These are phyloP conservation scores for Gasterosteus nipponicus DNA, from an alignment of 2,113 vertebrate species.

Conservation along the genomic window DNA sequence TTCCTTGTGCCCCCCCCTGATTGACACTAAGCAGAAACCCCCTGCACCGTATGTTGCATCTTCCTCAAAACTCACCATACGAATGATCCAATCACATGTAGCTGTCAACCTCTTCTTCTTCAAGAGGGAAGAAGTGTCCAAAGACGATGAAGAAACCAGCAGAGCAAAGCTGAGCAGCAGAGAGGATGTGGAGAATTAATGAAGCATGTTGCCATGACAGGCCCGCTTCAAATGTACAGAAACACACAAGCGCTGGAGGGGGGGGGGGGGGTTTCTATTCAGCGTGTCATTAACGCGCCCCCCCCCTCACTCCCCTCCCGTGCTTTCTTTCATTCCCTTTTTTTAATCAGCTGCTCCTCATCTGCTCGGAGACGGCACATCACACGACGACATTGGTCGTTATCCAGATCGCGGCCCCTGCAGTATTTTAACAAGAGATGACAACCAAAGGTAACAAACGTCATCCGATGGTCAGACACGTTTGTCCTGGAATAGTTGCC, in stretches of 20 bases:
- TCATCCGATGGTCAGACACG: no score
- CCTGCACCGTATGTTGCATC: no score
- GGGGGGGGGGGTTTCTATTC: not conserved
- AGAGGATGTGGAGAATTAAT: not conserved
- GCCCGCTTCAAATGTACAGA: not conserved
- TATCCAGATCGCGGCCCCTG: not conserved
- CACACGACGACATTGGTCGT: not conserved
- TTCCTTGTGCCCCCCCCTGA: not conserved
- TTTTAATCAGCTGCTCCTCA: constrained; percentile 11
- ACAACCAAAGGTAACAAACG: not conserved
- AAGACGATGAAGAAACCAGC: no score
- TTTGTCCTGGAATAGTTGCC: not conserved
- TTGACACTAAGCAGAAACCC: no score
- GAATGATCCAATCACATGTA: no score
- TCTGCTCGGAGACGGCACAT: constrained; percentile 1
- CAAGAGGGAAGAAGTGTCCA: no score
- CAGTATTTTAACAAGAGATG: not conserved
- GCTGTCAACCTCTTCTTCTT: no score
- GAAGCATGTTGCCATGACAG: not conserved
- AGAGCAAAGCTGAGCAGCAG: no score
- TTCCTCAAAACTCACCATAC: no score
- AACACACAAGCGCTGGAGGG: not conserved
- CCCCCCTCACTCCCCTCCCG: not conserved
- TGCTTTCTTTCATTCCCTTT: not conserved
- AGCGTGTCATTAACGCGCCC: not conserved